phyloP scores from a whole-genome alignment of 2,113 vertebrate genomes.

The Amphilophus citrinellus region DNA sequence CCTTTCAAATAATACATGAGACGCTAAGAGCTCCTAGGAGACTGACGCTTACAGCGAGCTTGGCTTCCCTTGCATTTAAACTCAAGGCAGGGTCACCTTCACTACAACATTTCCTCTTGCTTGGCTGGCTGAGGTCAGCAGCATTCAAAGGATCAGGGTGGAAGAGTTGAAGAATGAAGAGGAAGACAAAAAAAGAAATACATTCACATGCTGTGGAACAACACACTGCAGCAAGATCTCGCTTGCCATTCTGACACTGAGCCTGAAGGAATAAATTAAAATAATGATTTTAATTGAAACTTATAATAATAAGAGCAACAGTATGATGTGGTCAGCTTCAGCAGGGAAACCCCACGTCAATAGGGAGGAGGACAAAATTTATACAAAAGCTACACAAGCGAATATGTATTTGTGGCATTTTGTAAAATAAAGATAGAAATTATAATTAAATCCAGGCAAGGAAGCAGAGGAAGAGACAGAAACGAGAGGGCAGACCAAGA shows the following conservation, averaged over 20 bases:
- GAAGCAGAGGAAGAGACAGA: conserved; percentile 5
- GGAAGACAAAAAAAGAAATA: neutral
- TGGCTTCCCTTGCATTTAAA: conserved; percentile 44
- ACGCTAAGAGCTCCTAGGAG: conserved; percentile 62
- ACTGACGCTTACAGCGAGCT: conserved; percentile 36
- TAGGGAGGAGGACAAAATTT: neutral
- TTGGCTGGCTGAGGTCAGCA: conserved; percentile 12
- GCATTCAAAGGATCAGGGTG: neutral
- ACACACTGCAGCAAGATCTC: neutral
- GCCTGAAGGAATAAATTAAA: neutral
- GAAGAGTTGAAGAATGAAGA: conserved; percentile 6
- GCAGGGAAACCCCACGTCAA: conserved; percentile 9
- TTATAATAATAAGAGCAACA: neutral
- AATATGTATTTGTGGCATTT: conserved; percentile 10
- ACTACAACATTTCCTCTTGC: conserved; percentile 38
- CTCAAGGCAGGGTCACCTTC: conserved; percentile 42
- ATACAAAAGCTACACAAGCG: neutral
- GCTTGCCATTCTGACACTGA: neutral
- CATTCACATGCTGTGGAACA: neutral
- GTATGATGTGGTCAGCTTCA: conserved; percentile 5
- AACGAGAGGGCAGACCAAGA: neutral
- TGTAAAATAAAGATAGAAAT: conserved; percentile 7
- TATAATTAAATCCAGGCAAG: conserved; percentile 23
- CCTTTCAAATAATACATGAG: conserved; percentile 65
- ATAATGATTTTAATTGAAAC: neutral